Conservation (phyloP, 2,888 invertebrate genomes). For the Drosophila phalerata region DNA sequence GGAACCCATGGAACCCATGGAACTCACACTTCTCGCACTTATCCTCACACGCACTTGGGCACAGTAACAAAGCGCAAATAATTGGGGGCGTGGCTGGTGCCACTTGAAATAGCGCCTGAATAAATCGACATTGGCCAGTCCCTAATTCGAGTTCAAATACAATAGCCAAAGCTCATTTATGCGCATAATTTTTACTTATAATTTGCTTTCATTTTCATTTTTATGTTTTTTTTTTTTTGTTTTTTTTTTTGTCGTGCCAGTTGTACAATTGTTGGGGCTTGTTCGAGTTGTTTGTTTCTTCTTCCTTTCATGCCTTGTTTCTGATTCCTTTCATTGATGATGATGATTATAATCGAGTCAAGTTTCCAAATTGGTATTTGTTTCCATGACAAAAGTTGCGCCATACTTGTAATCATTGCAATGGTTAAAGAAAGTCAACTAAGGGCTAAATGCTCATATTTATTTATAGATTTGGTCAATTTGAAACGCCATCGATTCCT, state of each 20-base stretch:
- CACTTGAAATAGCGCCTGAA: conserved; percentile 43
- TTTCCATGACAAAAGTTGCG: conserved; percentile 66
- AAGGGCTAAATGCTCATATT: conserved; percentile 46
- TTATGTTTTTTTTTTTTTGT: background rate
- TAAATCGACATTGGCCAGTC: conserved; percentile 41
- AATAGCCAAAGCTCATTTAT: conserved; percentile 70
- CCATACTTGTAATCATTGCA: conserved; percentile 53
- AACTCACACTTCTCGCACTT: conserved; percentile 21
- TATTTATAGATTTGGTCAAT: conserved; percentile 58
- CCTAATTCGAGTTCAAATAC: conserved; percentile 50
- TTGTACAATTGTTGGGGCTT: conserved; percentile 11
- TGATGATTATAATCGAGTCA: conserved; percentile 48
- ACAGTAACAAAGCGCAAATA: conserved; percentile 52
- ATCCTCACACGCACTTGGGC: conserved; percentile 41
- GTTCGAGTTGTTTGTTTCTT: conserved; percentile 22
- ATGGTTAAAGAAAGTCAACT: conserved; percentile 38
- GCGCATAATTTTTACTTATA: conserved; percentile 74
- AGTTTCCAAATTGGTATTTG: conserved; percentile 56
- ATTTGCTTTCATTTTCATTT: conserved; percentile 49
- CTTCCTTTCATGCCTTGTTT: conserved; percentile 7
- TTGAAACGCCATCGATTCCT: conserved; percentile 17
- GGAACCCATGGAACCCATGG: conserved; percentile 16
- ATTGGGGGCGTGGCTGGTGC: conserved; percentile 36
- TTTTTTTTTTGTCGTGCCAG: background rate
- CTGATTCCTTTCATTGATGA: conserved; percentile 42